phyloP scores from a whole-genome alignment of 2,888 invertebrate species.

The Lysandra coridon region DNA sequence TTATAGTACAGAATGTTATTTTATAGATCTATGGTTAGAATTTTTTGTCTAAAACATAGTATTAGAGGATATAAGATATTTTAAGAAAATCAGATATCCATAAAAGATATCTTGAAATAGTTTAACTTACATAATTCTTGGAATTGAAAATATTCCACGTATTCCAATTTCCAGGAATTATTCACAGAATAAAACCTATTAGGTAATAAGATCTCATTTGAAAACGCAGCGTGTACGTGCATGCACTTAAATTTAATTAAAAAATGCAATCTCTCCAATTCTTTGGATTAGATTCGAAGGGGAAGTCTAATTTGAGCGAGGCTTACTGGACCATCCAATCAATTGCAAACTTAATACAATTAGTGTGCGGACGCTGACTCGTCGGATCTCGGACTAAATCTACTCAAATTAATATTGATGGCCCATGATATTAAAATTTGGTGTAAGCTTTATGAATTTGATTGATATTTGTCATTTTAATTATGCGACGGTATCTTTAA shows the following conservation, averaged over 20 bases:
- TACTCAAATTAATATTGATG: conserved; percentile 23
- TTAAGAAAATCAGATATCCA: no score
- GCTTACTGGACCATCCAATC: conserved; percentile 44
- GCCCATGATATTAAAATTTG: not conserved
- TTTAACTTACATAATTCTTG: not conserved
- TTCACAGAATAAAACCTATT: conserved; percentile 4
- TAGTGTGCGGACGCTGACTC: conserved; percentile 44
- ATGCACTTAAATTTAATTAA: conserved; percentile 27
- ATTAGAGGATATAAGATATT: no score
- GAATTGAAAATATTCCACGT: not conserved
- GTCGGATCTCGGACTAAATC: conserved; percentile 36
- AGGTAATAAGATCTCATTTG: conserved; percentile 3
- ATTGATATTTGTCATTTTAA: not conserved
- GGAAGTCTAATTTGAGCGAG: conserved; percentile 41
- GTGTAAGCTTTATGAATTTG: not conserved
- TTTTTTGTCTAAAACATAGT: no score
- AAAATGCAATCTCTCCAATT: conserved; percentile 30
- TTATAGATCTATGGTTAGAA: no score
- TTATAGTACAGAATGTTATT: no score
- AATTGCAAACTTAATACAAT: conserved; percentile 47
- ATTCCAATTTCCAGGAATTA: not conserved
- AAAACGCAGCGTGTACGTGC: conserved; percentile 2
- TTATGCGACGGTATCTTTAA: not conserved
- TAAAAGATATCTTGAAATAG: not conserved
- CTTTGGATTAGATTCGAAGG: conserved; percentile 31